These are phyloP conservation scores for Papilio helenus DNA, from an alignment of 1,140 invertebrate species.

Conservation along the genomic window DNA sequence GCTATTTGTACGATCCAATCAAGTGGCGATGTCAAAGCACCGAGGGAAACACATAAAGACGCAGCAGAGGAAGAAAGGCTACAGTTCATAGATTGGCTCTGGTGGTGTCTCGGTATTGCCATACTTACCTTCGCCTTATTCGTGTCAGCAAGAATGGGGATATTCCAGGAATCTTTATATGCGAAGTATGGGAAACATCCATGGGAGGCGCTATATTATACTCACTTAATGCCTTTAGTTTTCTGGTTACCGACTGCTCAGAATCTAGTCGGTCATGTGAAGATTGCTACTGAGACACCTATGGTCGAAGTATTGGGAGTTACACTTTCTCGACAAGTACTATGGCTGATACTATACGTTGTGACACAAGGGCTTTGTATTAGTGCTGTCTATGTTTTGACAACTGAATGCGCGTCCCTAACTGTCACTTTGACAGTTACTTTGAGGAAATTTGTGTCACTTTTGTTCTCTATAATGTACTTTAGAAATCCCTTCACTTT, in stretches of 20 bases:
- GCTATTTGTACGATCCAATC: conserved; percentile 96
- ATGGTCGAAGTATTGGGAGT: conserved; percentile 79
- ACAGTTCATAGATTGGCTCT: conserved; percentile 87
- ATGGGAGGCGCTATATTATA: conserved; percentile 96
- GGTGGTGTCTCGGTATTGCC: conserved; percentile 93
- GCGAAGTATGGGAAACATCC: conserved; percentile 96
- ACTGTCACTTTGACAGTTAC: conserved; percentile 98
- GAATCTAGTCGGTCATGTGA: conserved; percentile 90
- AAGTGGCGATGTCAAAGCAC: conserved; percentile 85
- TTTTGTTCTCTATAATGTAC: conserved; percentile 97
- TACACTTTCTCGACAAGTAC: conserved; percentile 88
- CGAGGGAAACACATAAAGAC: conserved; percentile 72
- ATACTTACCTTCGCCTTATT: conserved; percentile 95
- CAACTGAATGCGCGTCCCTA: conserved; percentile 96
- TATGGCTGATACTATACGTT: conserved; percentile 93
- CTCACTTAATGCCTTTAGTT: conserved; percentile 95
- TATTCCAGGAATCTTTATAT: conserved; percentile 97
- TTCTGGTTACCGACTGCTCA: conserved; percentile 89
- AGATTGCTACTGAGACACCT: conserved; percentile 85
- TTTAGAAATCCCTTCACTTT: conserved; percentile 97
- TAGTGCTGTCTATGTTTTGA: conserved; percentile 96
- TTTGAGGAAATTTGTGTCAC: conserved; percentile 96
- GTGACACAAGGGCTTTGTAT: conserved; percentile 98
- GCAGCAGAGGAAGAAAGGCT: conserved; percentile 79
- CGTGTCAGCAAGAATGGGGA: conserved; percentile 97